These are phyloP conservation scores for Cyclopterus lumpus DNA, from an alignment of 2,797 vertebrate species.

Conservation along the genomic window DNA sequence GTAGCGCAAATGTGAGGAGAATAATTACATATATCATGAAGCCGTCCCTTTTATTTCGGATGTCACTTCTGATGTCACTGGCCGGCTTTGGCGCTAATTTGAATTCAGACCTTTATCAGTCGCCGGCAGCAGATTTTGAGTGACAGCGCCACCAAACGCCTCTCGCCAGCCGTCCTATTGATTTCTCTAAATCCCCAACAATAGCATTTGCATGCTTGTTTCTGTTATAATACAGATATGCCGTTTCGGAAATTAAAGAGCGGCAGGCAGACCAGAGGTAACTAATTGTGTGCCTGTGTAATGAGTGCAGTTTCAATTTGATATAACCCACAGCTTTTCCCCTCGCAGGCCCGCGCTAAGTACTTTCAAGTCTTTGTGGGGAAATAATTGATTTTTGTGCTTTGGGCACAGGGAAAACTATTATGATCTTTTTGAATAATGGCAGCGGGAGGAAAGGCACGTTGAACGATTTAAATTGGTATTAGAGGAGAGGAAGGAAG, in stretches of 20 bases:
- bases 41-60: constrained; percentile 99
- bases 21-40: constrained; percentile 99
- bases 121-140: constrained; percentile 99
- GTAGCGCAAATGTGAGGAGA: constrained; percentile 91
- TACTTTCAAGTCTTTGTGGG: constrained; percentile 99
- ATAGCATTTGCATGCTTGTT: constrained; percentile 99
- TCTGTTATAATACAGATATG: constrained; percentile 99
- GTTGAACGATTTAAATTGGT: constrained; percentile 99
- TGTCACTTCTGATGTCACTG: constrained; percentile 99
- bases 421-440: constrained; percentile 99
- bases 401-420: constrained; percentile 99
- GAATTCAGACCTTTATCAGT: constrained; percentile 99
- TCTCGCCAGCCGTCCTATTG: constrained; percentile 99
- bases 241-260: constrained; percentile 99
- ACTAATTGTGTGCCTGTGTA: constrained; percentile 99
- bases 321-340: constrained; percentile 99
- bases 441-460: constrained; percentile 96
- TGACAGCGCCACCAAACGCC: constrained; percentile 99
- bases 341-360: constrained; percentile 98
- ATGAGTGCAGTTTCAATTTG: constrained; percentile 99
- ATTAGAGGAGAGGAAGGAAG: constrained; percentile 92
- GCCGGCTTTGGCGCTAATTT: constrained; percentile 98
- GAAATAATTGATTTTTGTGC: constrained; percentile 99
- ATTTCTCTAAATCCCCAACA: constrained; percentile 99
- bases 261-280: constrained; percentile 98